Conservation (phyloP, 1,140 invertebrate genomes). For the Drosophila lacertosa region DNA sequence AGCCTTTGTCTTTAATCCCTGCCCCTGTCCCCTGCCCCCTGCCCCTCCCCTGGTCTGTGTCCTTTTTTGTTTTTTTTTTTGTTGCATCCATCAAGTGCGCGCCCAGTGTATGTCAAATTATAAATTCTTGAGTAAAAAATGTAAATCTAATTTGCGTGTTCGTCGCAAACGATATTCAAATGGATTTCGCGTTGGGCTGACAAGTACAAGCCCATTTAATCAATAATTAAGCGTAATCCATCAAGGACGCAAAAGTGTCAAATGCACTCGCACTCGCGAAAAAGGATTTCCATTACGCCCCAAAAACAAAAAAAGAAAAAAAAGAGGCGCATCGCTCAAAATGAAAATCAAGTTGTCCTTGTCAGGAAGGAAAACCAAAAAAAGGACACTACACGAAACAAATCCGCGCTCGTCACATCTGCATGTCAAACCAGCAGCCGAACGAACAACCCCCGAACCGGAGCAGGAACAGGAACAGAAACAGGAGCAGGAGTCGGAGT, state of each 20-base stretch:
- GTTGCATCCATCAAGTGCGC: conserved; percentile 74
- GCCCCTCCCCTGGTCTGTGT: no score
- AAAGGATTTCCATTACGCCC: conserved; percentile 63
- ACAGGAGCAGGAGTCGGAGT: conserved; percentile 3
- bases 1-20: conserved; percentile 6
- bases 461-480: neutral
- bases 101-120: conserved; percentile 65
- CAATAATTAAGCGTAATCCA: conserved; percentile 82
- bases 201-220: conserved; percentile 82
- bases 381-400: conserved; percentile 61
- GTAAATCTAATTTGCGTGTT: conserved; percentile 68
- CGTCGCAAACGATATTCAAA: conserved; percentile 58
- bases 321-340: no score
- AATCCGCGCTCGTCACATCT: conserved; percentile 80
- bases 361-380: conserved; percentile 30
- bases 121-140: conserved; percentile 64
- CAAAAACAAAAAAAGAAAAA: conserved; percentile 60
- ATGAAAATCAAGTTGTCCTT: conserved; percentile 67
- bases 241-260: conserved; percentile 81
- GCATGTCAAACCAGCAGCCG: conserved; percentile 73
- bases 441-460: conserved; percentile 49
- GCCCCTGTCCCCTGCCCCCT: neutral
- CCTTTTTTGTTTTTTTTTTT: no score
- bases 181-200: conserved; percentile 70
- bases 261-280: conserved; percentile 74